Conservation (phyloP, 2,113 vertebrate species). For the Xiphias gladius region DNA sequence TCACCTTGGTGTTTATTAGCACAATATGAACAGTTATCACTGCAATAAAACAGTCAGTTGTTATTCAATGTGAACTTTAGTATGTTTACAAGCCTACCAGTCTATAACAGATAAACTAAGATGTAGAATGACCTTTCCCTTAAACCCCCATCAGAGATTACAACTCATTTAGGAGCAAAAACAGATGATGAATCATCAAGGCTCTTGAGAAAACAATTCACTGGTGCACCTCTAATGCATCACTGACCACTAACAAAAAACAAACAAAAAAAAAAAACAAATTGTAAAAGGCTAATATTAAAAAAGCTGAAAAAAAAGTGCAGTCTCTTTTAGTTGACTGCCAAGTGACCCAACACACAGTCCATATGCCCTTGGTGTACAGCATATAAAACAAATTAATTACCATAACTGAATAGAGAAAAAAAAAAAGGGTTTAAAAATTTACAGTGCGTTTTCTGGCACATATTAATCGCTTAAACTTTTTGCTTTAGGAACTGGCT, state of each 20-base stretch:
- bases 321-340: not conserved
- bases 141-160: not conserved
- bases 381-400: constrained; percentile 9
- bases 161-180: not conserved
- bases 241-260: not conserved
- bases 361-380: not conserved
- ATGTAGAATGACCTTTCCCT: not conserved
- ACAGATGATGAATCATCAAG: not conserved
- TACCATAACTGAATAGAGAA: not conserved
- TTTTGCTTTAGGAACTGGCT: not conserved
- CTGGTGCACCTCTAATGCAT: not conserved
- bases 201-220: not conserved
- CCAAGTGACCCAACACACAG: not conserved
- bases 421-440: no score
- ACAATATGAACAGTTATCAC: constrained; percentile 5
- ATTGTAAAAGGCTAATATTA: not conserved
- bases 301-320: not conserved
- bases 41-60: constrained; percentile 1
- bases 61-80: constrained; percentile 19
- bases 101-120: not conserved
- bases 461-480: no score
- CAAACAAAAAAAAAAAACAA: not conserved
- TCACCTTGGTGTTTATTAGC: not conserved
- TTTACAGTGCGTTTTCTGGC: not conserved
- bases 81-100: not conserved